phyloP scores from a whole-genome alignment of 2,888 invertebrate species.

The Apotomis betuletana region DNA sequence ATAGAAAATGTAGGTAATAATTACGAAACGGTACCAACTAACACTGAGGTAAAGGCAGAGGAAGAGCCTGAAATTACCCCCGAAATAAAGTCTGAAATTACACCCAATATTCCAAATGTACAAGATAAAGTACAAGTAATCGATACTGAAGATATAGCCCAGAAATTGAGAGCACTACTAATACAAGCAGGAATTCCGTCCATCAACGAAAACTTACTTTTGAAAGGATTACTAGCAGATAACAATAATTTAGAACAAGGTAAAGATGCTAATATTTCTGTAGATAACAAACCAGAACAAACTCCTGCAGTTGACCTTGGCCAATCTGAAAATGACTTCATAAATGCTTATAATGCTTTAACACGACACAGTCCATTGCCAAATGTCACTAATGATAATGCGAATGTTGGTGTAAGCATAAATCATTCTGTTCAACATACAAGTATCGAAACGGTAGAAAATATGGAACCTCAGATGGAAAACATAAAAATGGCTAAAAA shows the following conservation, averaged over 20 bases:
- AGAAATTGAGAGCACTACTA: constrained; percentile 65
- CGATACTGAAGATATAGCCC: constrained; percentile 59
- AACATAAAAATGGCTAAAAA: neutral
- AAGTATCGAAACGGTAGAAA: neutral
- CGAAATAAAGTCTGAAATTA: neutral
- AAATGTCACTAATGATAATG: constrained; percentile 53
- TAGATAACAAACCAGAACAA: constrained; percentile 45
- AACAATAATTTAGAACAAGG: constrained; percentile 47
- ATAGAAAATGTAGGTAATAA: constrained; percentile 39
- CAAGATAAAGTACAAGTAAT: constrained; percentile 26
- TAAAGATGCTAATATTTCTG: constrained; percentile 41
- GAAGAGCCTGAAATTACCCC: neutral
- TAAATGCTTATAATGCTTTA: constrained; percentile 77
- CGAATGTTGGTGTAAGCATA: neutral
- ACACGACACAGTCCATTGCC: constrained; percentile 73
- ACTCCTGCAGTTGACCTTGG: constrained; percentile 62
- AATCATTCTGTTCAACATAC: neutral
- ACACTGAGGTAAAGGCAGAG: constrained; percentile 5
- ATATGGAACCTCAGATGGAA: neutral
- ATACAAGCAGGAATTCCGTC: constrained; percentile 65
- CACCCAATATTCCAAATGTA: constrained; percentile 1
- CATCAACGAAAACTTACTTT: constrained; percentile 65
- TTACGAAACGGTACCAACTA: neutral
- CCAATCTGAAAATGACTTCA: constrained; percentile 78
- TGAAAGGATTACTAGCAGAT: constrained; percentile 62